Evolutionary conservation across 2,888 invertebrate species (phyloP).

Genomic region (Tridacna gigas): DNA sequence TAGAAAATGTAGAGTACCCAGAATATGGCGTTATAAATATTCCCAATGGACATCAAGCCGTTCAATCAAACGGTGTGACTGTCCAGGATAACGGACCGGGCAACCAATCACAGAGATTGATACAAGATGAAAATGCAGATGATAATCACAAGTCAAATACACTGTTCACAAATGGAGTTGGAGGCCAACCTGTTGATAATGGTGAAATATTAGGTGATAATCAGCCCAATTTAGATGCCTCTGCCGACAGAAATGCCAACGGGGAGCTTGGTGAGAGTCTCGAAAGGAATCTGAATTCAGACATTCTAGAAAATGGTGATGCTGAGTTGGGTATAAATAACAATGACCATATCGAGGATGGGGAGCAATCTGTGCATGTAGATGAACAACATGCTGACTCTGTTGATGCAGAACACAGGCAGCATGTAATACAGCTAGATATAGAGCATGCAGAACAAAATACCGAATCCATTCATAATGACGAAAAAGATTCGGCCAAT

Average conservation of each 20-base stretch:
- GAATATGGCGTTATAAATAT: too few relatives aligned
- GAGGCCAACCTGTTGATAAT: constrained; percentile 2
- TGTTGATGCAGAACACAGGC: background rate
- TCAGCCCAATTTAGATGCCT: background rate
- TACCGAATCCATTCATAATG: background rate
- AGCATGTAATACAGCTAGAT: background rate
- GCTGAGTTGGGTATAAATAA: background rate
- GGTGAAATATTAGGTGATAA: background rate
- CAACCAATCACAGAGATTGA: background rate
- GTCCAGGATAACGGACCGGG: background rate
- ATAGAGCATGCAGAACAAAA: background rate
- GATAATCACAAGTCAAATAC: background rate
- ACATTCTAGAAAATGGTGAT: background rate
- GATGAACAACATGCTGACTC: constrained; percentile 1
- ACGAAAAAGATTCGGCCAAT: background rate
- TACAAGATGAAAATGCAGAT: background rate
- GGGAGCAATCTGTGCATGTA: background rate
- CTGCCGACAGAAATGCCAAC: background rate
- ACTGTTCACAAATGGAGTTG: background rate
- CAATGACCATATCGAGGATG: background rate
- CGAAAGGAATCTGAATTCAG: background rate
- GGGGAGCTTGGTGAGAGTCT: background rate
- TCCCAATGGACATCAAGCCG: background rate
- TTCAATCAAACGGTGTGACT: background rate
- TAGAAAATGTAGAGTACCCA: too few relatives aligned